Conservation (phyloP, 1,140 invertebrate genomes). For the Pachypsylla venusta region DNA sequence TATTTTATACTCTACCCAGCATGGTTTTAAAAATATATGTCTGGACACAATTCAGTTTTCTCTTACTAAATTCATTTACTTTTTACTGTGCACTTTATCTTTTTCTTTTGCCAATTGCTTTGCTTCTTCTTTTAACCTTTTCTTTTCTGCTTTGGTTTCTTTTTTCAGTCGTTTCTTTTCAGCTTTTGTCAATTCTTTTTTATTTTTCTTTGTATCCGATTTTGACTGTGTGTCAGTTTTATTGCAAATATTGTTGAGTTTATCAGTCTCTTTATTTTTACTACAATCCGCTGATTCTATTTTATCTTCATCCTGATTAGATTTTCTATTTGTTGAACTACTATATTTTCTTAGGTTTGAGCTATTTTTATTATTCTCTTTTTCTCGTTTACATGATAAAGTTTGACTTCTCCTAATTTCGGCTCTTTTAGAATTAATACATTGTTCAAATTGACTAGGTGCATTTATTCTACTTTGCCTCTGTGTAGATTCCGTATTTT, state of each 20-base stretch:
- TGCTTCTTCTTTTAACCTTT: conserved; percentile 21
- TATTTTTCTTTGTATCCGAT: conserved; percentile 14
- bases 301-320: conserved; percentile 20
- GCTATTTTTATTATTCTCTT: conserved; percentile 14
- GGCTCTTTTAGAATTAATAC: background rate
- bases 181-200: conserved; percentile 21
- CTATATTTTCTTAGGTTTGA: conserved; percentile 12
- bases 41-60: no score
- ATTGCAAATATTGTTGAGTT: conserved; percentile 15
- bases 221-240: conserved; percentile 16
- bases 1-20: no score
- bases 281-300: conserved; percentile 17
- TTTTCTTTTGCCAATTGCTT: conserved; percentile 24
- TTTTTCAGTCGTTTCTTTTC: conserved; percentile 23
- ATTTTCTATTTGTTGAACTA: background rate
- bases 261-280: conserved; percentile 18
- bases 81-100: conserved; percentile 23
- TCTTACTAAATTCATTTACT: conserved; percentile 21
- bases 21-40: no score
- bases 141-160: conserved; percentile 20
- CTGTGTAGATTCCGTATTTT: background rate
- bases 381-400: conserved; percentile 18
- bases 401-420: conserved; percentile 18
- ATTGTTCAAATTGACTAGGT: background rate
- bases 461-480: background rate